Conservation (phyloP, 2,797 vertebrate species). For the Gymnocypris eckloni region DNA sequence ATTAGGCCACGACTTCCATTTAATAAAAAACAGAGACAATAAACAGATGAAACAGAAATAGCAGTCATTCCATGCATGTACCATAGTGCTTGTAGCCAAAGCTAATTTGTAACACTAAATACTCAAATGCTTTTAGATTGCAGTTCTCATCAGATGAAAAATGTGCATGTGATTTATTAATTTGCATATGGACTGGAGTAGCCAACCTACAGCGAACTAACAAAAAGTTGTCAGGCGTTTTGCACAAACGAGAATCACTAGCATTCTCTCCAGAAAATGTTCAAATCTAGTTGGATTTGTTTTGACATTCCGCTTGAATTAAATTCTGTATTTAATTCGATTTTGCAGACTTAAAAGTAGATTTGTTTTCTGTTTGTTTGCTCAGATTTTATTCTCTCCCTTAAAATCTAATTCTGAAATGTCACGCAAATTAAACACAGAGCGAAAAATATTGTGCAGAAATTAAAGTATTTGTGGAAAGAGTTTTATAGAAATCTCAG, state of each 20-base stretch:
- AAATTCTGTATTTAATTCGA: conserved; percentile 4
- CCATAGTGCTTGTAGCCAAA: too few relatives aligned
- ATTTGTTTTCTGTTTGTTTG: not conserved
- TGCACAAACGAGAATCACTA: not conserved
- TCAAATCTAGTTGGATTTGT: not conserved
- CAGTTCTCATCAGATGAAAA: not conserved
- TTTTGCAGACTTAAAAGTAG: conserved; percentile 7
- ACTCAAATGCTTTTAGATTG: conserved; percentile 32
- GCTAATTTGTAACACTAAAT: too few relatives aligned
- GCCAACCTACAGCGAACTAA: not conserved
- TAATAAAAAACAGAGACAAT: too few relatives aligned
- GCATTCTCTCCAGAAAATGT: not conserved
- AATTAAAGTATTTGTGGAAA: conserved; percentile 12
- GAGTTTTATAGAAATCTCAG: conserved; percentile 23
- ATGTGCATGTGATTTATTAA: not conserved
- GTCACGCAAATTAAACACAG: conserved; percentile 22
- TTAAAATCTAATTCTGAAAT: conserved; percentile 22
- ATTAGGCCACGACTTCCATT: too few relatives aligned
- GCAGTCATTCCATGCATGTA: too few relatives aligned
- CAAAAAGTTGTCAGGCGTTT: not conserved
- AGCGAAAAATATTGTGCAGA: not conserved
- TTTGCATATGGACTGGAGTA: not conserved
- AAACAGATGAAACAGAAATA: too few relatives aligned
- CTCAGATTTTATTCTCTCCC: conserved; percentile 2
- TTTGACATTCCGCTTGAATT: conserved; percentile 2